Base-by-base conservation (phyloP, 1,140 invertebrate species). In the Goniozus legneri region DNA sequence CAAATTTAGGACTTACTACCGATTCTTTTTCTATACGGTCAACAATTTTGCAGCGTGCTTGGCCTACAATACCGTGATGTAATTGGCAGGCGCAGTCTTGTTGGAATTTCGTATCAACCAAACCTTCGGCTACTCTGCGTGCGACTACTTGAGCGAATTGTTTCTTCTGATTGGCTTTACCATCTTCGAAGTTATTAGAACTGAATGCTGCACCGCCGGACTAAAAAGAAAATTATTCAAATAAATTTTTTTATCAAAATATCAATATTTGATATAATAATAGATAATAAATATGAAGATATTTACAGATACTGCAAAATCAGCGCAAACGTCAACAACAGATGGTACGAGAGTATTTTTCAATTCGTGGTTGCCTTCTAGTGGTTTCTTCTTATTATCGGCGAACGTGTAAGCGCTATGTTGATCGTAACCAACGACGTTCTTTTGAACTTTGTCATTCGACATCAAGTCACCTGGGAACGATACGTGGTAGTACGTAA, bases 331-430 rank as follows among this genome's bases (percentile, higher is more conserved):
- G 52, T 84, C 82, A 13, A 45, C 51, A 39, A 60, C 64, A 19
- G 75, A 53, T 19, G 79, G 75, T 16, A 62, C 61, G 7, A 84
- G 48, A 31, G 81, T 79, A 15, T 64, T 66, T 37, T 75, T 76
- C 4, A 77, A 43, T 8, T 80, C 77, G 13, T 62, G 45, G 30
- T 54, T 76, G 35, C 79, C 79, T 44, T 67, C 64, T 1, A 78
- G 57, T 1, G 75, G 70, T 50, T 77, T 80, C 56, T 82, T 83
- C 61, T 84, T 84, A 35, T 65, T 76, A 39, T 83, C 80, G 45
- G 75, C 73, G 4, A 80, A 73, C 22, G 80, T 79, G 50, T 81
- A 76, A 1, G 76, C 81, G 33, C 69, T 72, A 2, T 76, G 52
- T 1, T 65, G 54, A 57, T 81, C 80, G 47, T 77, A 81, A 10